Base-by-base conservation (phyloP, 1,140 invertebrate species). In the Lordiphosa clarofinis region DNA sequence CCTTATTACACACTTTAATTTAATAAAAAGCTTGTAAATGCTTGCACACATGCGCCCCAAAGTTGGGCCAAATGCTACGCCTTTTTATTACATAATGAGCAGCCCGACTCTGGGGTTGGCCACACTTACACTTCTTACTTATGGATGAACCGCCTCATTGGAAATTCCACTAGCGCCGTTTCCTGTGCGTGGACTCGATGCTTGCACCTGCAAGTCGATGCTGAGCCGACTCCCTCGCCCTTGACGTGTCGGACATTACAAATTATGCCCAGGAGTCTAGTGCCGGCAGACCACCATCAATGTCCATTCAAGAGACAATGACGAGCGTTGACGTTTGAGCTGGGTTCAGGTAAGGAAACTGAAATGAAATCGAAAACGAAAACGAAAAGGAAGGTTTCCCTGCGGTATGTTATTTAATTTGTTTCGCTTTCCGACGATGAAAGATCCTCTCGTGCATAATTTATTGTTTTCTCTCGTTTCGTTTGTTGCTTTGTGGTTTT, bases 11-110 rank as follows among this genome's bases (percentile, higher is more conserved):
- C 78, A 72, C 72, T 76, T 81, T 81, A 82, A 81, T 81, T 81
- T 82, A 81, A 81, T 81, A 81, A 82, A 79, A 82, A 82, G 76
- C 75, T 76, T 82, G 76, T 81, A 81, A 81, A 72, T 81, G 75
- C 67, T 54, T 82, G 56, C 76, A 68, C 75, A 76, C 67, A 82
- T 60, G 64, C 56, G 36, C 56, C 44, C 13, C 35, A n/a, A 42
- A 56, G 46, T 37, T 38, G 48, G 43, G 54, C 64, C 64, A 64
- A 62, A 53, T 15, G 73, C 64, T 72, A 82, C 76, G 78, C 78
- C 72, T 76, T 76, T 81, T 76, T 82, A 82, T 82, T 81, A 82
- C 72, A 64, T 81, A 81, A 81, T 76, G 72, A 81, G 76, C 47
- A 57, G 56, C 55, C 33, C 49, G n/a, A 39, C 35, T 11, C 37